Conservation (phyloP, 2,888 invertebrate species). For the Metallyticus violacea region DNA sequence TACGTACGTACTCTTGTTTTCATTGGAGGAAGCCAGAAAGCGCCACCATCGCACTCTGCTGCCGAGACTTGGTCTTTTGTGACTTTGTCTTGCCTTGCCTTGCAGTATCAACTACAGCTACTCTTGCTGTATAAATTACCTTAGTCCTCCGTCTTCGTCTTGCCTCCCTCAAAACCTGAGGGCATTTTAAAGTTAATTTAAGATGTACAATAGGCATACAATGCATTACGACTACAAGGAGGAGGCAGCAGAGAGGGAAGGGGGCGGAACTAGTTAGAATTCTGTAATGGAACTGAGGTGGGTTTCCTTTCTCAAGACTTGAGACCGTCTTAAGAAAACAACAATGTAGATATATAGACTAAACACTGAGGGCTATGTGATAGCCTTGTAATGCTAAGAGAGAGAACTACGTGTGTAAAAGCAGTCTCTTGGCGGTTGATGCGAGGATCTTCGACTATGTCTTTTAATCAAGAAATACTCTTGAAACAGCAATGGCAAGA, state of each 20-base stretch:
- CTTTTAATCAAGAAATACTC: not conserved
- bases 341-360: not conserved
- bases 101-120: not conserved
- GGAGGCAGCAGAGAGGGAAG: not conserved
- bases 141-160: not conserved
- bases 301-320: not conserved
- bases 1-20: slow-evolving; percentile 1
- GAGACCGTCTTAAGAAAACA: slow-evolving; percentile 26
- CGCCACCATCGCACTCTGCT: not conserved
- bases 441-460: not conserved
- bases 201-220: slow-evolving; percentile 45
- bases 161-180: slow-evolving; percentile 34
- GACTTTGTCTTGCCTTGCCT: slow-evolving; percentile 16
- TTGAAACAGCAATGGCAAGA: not conserved
- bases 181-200: slow-evolving; percentile 45
- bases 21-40: not conserved
- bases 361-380: slow-evolving; percentile 9
- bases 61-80: slow-evolving; percentile 1
- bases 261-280: slow-evolving; percentile 40
- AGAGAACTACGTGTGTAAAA: not conserved
- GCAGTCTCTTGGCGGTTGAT: too few species aligned
- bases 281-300: slow-evolving; percentile 31
- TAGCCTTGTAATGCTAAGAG: not conserved
- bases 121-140: slow-evolving; percentile 12
- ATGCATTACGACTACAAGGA: slow-evolving; percentile 40